Conservation (phyloP, 2,113 vertebrate species). For the Cranoglanis bouderius region DNA sequence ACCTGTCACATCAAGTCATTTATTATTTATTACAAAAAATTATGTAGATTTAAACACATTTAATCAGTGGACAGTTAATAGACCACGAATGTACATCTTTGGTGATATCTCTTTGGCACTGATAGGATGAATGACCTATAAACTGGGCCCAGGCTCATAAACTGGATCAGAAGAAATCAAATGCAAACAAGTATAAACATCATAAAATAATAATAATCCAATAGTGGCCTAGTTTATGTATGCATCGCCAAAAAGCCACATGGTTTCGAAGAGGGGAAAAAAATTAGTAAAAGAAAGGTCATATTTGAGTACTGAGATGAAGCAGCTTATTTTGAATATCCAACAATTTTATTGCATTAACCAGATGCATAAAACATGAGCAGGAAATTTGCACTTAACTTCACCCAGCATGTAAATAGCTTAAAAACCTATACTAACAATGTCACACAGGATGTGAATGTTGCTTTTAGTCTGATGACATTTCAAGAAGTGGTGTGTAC, state of each 20-base stretch:
- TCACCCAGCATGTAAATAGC: neutral
- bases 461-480: slow-evolving; percentile 2
- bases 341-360: neutral
- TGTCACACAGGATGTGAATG: neutral
- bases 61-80: neutral
- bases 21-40: neutral
- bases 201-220: slow-evolving; percentile 63
- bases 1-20: neutral
- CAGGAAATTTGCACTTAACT: neutral
- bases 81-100: neutral
- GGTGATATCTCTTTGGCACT: neutral
- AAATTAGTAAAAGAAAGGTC: neutral
- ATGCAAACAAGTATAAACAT: slow-evolving; percentile 56
- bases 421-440: neutral
- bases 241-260: neutral
- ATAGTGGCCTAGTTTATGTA: slow-evolving; percentile 65
- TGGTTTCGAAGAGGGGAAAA: neutral
- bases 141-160: neutral
- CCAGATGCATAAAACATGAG: neutral
- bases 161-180: slow-evolving; percentile 11
- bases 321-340: neutral
- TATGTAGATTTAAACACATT: no score
- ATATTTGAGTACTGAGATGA: neutral
- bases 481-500: neutral
- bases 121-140: neutral